Conservation (phyloP, 2,113 vertebrate genomes). For the Ibidorhyncha struthersii region DNA sequence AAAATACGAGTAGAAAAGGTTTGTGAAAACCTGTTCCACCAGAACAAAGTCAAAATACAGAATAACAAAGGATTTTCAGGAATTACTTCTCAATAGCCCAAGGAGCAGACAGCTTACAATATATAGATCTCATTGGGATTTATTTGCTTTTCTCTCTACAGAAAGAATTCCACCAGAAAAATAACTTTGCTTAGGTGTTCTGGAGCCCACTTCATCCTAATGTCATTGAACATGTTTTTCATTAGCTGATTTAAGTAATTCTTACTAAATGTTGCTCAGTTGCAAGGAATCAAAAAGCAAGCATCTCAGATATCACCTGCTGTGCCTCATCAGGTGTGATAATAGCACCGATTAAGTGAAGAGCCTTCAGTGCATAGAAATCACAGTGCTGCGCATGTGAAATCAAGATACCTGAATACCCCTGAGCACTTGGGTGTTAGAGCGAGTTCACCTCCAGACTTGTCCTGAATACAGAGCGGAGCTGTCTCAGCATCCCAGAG, state of each 20-base stretch:
- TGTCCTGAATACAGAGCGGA: not conserved
- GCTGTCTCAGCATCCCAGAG: not conserved
- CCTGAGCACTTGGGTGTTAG: not conserved
- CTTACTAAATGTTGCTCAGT: constrained; percentile 49
- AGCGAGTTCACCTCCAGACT: not conserved
- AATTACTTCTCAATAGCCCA: not conserved
- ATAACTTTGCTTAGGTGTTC: constrained; percentile 6
- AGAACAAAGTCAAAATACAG: not conserved
- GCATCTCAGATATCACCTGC: constrained; percentile 37
- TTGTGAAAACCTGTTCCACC: not conserved
- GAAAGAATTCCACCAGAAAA: constrained; percentile 20
- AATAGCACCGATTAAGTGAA: constrained; percentile 40
- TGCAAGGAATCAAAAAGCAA: constrained; percentile 50
- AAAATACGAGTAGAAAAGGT: not conserved
- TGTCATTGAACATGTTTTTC: constrained; percentile 38
- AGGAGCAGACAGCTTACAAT: not conserved
- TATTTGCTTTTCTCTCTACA: constrained; percentile 7
- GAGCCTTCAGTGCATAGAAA: constrained; percentile 13
- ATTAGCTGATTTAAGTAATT: constrained; percentile 58
- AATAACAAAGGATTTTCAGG: not conserved
- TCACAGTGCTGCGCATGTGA: not conserved
- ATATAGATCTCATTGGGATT: not conserved
- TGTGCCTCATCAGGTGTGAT: constrained; percentile 63
- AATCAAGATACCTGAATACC: not conserved
- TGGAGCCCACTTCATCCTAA: constrained; percentile 42